Evolutionary conservation across 1,140 invertebrate species (phyloP), one percentile per base, ranked within the genome.

Genomic region (Ceratosolen fusciceps): DNA sequence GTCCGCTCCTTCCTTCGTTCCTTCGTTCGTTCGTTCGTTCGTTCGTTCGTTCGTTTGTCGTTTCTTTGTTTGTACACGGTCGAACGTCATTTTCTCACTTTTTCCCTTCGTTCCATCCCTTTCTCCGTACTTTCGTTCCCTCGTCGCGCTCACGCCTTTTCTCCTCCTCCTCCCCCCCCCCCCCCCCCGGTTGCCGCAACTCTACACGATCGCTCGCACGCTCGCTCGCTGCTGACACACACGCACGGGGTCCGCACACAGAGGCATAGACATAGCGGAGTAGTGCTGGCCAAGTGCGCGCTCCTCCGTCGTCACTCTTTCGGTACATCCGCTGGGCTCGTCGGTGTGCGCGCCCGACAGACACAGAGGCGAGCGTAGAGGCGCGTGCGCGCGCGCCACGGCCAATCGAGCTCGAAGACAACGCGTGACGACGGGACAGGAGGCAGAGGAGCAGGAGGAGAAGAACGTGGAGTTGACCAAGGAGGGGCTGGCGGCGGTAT

Each of bases 31-130:
- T 16, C 60, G 29, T 34, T 2, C 14, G 19, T 8, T 8, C 26
- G 56, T 26, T 10, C 49, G 52, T 54, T 43, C 31, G 70, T 31
- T 24, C 31, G 70, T 72, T 21, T 16, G 31, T 65, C 37, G 31
- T 65, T 80, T 62, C 58, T 43, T 43, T 12, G 39, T 43, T 43
- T 12, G 39, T n/a, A n/a, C n/a, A n/a, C n/a, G n/a, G n/a, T n/a
- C n/a, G n/a, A n/a, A n/a, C n/a, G n/a, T n/a, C n/a, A n/a, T n/a
- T n/a, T n/a, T n/a, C n/a, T n/a, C n/a, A n/a, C n/a, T n/a, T n/a
- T n/a, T n/a, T n/a, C n/a, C n/a, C n/a, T 43, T 43, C 39, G 39
- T 43, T 43, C n/a, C n/a, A 12, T 43, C 12, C 39, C 5, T 43
- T 43, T 12, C 5, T 43, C 39, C 75, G 80, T 80, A 37, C 49